Conservation (phyloP, 2,797 vertebrate species). For the Botia kubotai region DNA sequence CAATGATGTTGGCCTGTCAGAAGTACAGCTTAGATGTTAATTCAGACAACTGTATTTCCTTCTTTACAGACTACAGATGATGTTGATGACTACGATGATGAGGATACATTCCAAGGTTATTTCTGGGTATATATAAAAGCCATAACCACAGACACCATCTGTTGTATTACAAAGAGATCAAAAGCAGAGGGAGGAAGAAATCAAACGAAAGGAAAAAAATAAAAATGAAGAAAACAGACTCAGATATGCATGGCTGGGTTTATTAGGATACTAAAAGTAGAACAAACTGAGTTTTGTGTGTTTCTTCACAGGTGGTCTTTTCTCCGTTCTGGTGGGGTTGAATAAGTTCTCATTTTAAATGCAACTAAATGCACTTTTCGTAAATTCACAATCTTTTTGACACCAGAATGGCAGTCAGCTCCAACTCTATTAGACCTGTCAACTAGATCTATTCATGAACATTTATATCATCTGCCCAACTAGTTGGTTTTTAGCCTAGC, state of each 20-base stretch:
- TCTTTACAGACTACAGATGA: slow-evolving; percentile 17
- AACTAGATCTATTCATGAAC: slow-evolving; percentile 1
- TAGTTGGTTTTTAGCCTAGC: neutral
- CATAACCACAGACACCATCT: slow-evolving; percentile 37
- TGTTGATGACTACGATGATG: slow-evolving; percentile 16
- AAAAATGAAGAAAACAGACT: slow-evolving; percentile 16
- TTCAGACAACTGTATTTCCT: slow-evolving; percentile 22
- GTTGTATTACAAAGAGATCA: slow-evolving; percentile 38
- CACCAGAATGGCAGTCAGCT: slow-evolving; percentile 2
- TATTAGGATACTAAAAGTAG: slow-evolving; percentile 24
- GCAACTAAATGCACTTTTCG: neutral
- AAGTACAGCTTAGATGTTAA: slow-evolving; percentile 6
- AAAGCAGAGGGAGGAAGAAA: slow-evolving; percentile 36
- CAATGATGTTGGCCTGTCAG: neutral
- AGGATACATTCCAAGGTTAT: slow-evolving; percentile 36
- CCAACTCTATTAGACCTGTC: neutral
- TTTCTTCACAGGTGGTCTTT: slow-evolving; percentile 13
- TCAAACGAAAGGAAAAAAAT: slow-evolving; percentile 13
- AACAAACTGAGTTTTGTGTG: slow-evolving; percentile 20
- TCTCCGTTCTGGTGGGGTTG: neutral
- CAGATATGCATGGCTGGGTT: slow-evolving; percentile 10
- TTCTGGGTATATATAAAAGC: slow-evolving; percentile 38
- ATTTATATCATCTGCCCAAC: neutral
- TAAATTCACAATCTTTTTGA: slow-evolving; percentile 27
- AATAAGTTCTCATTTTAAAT: slow-evolving; percentile 23